Evolutionary conservation across 2,888 invertebrate species (phyloP), one percentile per base, ranked within the genome.

Genomic region (Ophion ventricosus): DNA sequence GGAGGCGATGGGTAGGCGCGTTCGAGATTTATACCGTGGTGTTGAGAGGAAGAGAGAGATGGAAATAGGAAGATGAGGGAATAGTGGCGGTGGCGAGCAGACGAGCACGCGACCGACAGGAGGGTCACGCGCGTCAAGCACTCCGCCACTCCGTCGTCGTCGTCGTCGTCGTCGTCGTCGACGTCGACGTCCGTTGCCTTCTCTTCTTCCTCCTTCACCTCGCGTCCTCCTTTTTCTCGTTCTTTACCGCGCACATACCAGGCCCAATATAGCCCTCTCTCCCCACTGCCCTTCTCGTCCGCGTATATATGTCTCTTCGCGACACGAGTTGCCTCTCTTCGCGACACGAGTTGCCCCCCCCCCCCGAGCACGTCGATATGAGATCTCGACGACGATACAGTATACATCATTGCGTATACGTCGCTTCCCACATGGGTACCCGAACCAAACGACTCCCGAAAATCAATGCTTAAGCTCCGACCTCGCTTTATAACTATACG

Each of bases 41-140:
- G 74, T 23, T 26, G 26, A 14, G 29, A 67, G 83, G 63, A 40
- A 56, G 73, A 77, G 66, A 61, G 63, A 73, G 83, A 84, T 26
- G 49, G 76, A 69, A 67, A 61, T 43, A 70, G 82, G 75, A 80
- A 67, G 73, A 77, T 54, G 40, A 77, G 75, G 77, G 73, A 56
- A 80, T 69, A 81, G 78, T 78, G 82, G 76, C 69, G 43, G 76
- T 73, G 81, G 76, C 64, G 66, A 78, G 69, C 49, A 74, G 80
- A 77, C 80, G 80, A 73, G 85, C 85, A 84, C 84, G 85, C 85
- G 85, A 85, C 81, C 72, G 73, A 14, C 74, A 64, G 49, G 43
- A 43, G 83, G 85, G 85, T 85, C 85, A 85, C 85, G 85, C 84
- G 85, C 85, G 85, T 84, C 85, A 85, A 85, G 74, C 82, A 78